phyloP scores from a whole-genome alignment of 2,113 vertebrate genomes.

The Protobothrops mucrosquamatus region DNA sequence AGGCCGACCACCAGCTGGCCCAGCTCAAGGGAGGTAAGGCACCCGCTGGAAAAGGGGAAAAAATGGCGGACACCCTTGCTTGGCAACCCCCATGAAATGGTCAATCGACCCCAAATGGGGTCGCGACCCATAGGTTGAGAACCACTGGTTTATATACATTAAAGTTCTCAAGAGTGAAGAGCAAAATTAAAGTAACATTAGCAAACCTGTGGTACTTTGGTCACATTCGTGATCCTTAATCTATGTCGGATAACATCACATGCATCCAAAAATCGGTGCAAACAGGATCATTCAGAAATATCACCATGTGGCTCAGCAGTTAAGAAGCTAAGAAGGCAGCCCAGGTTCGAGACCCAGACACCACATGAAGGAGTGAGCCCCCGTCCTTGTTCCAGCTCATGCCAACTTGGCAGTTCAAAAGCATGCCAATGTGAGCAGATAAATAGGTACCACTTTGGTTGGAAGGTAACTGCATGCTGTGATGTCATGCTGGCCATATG shows the following conservation, averaged over 20 bases:
- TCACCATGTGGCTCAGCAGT: not conserved
- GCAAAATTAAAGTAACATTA: constrained; percentile 4
- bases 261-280: no score
- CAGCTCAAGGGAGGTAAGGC: no score
- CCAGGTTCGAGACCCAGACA: not conserved
- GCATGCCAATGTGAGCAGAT: not conserved
- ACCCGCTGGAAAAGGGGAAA: no score
- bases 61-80: no score
- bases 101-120: no score
- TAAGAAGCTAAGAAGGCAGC: not conserved
- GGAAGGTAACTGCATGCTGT: not conserved
- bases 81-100: no score
- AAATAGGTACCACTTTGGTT: not conserved
- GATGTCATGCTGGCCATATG: not conserved
- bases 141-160: constrained; percentile 42
- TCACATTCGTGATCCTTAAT: not conserved
- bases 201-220: constrained; percentile 16
- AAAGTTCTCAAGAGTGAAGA: constrained; percentile 32
- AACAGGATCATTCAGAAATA: not conserved
- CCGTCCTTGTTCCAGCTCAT: not conserved
- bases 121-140: no score
- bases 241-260: not conserved
- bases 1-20: no score
- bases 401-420: not conserved
- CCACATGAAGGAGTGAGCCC: not conserved